Conservation (phyloP, 2,888 invertebrate species). For the Tortricodes alternella region DNA sequence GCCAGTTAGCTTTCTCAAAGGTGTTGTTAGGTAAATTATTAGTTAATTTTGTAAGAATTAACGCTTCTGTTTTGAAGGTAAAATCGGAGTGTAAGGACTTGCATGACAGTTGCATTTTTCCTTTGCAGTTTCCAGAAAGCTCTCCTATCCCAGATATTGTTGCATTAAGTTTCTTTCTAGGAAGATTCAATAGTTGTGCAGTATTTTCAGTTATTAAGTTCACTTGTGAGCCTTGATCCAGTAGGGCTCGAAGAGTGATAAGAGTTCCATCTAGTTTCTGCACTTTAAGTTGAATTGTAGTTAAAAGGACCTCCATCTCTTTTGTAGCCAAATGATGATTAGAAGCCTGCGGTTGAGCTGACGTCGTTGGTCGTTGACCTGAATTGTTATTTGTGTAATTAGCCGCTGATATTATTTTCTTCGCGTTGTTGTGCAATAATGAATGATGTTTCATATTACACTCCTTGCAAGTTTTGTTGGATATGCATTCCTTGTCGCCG, state of each 20-base stretch:
- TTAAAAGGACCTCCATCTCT: constrained; percentile 20
- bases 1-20: constrained; percentile 15
- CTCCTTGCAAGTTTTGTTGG: constrained; percentile 19
- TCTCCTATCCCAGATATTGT: constrained; percentile 26
- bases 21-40: constrained; percentile 22
- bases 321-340: not conserved
- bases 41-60: constrained; percentile 13
- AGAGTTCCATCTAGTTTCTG: constrained; percentile 24
- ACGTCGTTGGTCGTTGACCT: not conserved
- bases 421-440: not conserved
- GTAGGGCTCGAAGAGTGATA: constrained; percentile 26
- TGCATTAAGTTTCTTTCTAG: constrained; percentile 19
- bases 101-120: not conserved
- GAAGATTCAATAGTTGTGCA: constrained; percentile 24
- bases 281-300: constrained; percentile 27
- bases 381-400: not conserved
- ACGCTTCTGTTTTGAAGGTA: constrained; percentile 7
- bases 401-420: not conserved
- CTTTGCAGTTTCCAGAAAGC: constrained; percentile 13
- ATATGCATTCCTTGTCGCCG: constrained; percentile 4
- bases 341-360: not conserved
- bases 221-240: constrained; percentile 35
- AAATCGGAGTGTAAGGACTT: constrained; percentile 12
- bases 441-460: constrained; percentile 13
- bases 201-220: constrained; percentile 32